phyloP scores from a whole-genome alignment of 2,797 vertebrate genomes.

The Catamblyrhynchus diadema region DNA sequence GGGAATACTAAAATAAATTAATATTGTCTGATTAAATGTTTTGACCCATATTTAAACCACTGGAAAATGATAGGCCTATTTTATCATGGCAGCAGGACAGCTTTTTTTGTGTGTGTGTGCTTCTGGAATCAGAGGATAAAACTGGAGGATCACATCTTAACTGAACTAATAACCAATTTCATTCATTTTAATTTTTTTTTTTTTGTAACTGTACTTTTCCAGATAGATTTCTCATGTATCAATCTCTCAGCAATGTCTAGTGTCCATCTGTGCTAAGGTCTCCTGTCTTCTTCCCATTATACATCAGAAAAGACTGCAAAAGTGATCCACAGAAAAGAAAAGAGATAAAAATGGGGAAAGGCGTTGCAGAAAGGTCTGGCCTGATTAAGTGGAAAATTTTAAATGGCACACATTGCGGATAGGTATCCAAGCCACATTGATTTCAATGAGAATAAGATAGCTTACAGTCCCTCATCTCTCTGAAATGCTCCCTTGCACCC shows the following conservation, averaged over 20 bases:
- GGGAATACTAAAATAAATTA: conserved; percentile 1
- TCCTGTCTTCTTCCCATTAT: neutral
- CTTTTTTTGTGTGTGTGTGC: neutral
- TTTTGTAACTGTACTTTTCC: neutral
- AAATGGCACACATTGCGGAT: neutral
- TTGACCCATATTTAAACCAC: neutral
- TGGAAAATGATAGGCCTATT: neutral
- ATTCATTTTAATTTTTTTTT: neutral
- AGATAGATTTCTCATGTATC: neutral
- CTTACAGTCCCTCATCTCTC: neutral
- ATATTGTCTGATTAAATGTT: conserved; percentile 25
- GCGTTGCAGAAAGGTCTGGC: neutral
- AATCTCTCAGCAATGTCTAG: neutral
- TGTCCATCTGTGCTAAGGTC: neutral
- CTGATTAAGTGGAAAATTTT: neutral
- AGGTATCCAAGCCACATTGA: neutral
- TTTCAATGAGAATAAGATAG: neutral
- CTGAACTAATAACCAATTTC: neutral
- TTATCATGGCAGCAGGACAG: neutral
- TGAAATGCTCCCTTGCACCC: conserved; percentile 33
- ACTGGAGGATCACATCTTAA: neutral
- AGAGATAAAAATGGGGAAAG: neutral
- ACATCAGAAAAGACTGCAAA: neutral
- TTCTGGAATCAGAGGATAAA: neutral
- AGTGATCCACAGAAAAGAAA: neutral